Evolutionary conservation across 2,888 invertebrate species (phyloP).

Genomic region (Maniola hyperantus): DNA sequence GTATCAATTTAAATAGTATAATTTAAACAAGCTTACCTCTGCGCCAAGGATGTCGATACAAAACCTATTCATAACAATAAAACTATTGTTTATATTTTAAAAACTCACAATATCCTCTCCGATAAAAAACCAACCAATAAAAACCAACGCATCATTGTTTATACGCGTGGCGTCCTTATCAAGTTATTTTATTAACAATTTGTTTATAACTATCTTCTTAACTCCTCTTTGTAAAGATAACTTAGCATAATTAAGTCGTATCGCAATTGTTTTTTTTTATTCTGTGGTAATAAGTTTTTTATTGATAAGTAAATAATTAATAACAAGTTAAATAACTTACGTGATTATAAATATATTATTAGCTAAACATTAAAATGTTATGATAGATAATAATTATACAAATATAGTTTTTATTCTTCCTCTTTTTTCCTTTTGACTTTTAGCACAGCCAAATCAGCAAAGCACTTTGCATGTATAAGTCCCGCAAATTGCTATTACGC

Average conservation of each 20-base stretch:
- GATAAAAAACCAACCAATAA: not conserved
- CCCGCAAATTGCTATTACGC: too few species aligned
- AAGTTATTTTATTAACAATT: constrained; percentile 14
- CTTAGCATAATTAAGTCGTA: constrained; percentile 16
- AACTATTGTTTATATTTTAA: not conserved
- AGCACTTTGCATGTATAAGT: too few species aligned
- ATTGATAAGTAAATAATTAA: not conserved
- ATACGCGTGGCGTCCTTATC: constrained; percentile 11
- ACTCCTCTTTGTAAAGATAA: not conserved
- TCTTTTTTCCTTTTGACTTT: too few species aligned
- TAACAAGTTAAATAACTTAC: not conserved
- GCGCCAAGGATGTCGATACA: not conserved
- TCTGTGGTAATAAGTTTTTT: not conserved
- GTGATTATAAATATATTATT: not conserved
- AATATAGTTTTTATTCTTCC: too few species aligned
- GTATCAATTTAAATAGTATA: too few species aligned
- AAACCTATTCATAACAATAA: not conserved
- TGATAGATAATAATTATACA: not conserved
- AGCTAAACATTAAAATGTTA: not conserved
- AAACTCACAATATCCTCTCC: not conserved
- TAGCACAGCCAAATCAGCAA: too few species aligned
- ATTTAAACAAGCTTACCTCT: too few species aligned
- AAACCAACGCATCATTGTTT: constrained; percentile 13
- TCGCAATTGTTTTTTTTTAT: constrained; percentile 2
- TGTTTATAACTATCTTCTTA: constrained; percentile 8